Evolutionary conservation across 2,888 invertebrate genomes (phyloP).

Genomic region (Cheilosia pagana): DNA sequence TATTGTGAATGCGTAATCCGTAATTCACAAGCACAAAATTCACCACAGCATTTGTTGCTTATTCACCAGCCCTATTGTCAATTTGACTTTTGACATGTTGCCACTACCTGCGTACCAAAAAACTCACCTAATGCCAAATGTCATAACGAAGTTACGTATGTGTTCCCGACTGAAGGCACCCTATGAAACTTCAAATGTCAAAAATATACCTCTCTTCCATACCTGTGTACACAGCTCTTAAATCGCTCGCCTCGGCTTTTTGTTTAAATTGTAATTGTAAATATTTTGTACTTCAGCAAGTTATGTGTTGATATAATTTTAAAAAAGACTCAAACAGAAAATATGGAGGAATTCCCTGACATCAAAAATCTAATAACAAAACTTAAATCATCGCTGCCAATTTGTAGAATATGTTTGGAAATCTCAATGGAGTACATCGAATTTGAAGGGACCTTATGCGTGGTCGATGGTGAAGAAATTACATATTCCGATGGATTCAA

Average conservation of each 20-base stretch:
- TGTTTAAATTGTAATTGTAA: neutral
- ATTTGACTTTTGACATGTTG: no score
- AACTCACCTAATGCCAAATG: no score
- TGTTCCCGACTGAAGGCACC: no score
- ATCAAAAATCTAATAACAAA: constrained; percentile 18
- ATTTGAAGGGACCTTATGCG: constrained; percentile 50
- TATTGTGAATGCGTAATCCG: no score
- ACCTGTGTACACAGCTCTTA: no score
- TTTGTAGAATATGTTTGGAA: constrained; percentile 60
- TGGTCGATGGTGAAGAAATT: constrained; percentile 44
- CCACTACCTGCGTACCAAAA: no score
- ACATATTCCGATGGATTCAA: constrained; percentile 56
- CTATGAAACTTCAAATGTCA: no score
- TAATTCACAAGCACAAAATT: no score
- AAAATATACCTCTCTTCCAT: no score
- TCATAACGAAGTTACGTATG: no score
- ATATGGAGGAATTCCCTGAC: constrained; percentile 22
- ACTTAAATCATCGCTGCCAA: constrained; percentile 51
- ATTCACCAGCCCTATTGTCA: no score
- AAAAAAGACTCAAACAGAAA: neutral
- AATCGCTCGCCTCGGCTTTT: neutral
- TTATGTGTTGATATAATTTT: neutral
- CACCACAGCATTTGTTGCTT: no score
- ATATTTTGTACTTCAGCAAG: neutral
- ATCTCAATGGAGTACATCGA: constrained; percentile 62